Evolutionary conservation across 2,888 invertebrate genomes (phyloP), one percentile per base, ranked within the genome.

Genomic region (Phaedon cochleariae): DNA sequence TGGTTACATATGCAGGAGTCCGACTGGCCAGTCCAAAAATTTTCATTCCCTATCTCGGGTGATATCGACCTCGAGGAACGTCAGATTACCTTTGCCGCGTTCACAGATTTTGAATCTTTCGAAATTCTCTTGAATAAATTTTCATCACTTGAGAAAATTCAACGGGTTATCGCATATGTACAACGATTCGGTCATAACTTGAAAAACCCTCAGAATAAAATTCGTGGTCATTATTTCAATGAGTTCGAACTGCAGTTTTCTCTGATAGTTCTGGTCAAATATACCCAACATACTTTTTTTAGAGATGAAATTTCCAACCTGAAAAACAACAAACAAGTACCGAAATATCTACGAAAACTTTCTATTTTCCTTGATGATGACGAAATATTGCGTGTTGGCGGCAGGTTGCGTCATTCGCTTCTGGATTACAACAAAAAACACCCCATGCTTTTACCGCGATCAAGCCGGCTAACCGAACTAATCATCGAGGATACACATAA

Each of bases 341-440:
- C 34, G 5, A 34, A 54, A 18, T 54, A 54, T 54, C 18, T 34
- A n/a, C 34, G 54, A 54, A 63, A 63, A 46, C 48, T 59, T 6
- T 3, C 22, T 26, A 22, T 34, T 48, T 55, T 59, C 41, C 18
- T 59, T 5, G 49, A 64, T 29, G 34, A 55, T 37, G 0, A 9
- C 2, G 62, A 55, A 12, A 12, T 65, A 12, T 48, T 69, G 7
- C 10, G 67, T 9, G 69, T 70, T 3, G 69, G 69, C 9, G 67
- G 69, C 15, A 52, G 71, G n/a, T 29, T 70, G 20, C 10, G 51
- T 18, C 46, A 67, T 29, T 65, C 68, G 1, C 1, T 18, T 20
- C 26, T 71, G 22, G 12, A 26, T 26, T 55, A 52, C 51, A 59
- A 67, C 49, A 54, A 57, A 49, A 71, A 71, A 34, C 64, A 68